These are phyloP conservation scores for Anguilla pacifica DNA, from an alignment of 2,797 vertebrate species.

Conservation along the genomic window DNA sequence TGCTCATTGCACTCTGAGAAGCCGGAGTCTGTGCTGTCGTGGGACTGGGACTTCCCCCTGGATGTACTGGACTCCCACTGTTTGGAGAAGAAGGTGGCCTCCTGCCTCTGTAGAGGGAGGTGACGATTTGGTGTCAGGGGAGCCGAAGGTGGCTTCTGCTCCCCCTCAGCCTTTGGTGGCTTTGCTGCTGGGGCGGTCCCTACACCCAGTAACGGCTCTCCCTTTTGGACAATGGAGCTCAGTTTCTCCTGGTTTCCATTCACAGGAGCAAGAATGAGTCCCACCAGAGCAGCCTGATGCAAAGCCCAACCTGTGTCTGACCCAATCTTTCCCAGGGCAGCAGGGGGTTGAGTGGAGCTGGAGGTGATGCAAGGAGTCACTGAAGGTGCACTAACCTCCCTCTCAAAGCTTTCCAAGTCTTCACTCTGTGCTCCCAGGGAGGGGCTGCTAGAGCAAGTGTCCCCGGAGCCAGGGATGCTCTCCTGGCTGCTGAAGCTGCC, in stretches of 20 bases:
- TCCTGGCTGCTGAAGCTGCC: conserved; percentile 63
- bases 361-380: conserved; percentile 34
- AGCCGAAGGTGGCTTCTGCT: conserved; percentile 55
- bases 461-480: conserved; percentile 65
- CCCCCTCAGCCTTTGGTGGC: conserved; percentile 49
- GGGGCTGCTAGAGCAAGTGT: conserved; percentile 56
- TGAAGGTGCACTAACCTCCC: conserved; percentile 34
- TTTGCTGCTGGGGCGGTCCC: conserved; percentile 27
- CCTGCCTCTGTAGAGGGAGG: conserved; percentile 79
- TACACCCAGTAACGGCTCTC: conserved; percentile 42
- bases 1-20: conserved; percentile 90
- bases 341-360: conserved; percentile 15
- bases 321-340: conserved; percentile 33
- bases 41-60: conserved; percentile 69
- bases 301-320: conserved; percentile 45
- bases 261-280: conserved; percentile 45
- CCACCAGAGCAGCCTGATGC: conserved; percentile 46
- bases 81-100: conserved; percentile 78
- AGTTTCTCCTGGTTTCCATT: conserved; percentile 46
- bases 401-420: conserved; percentile 52
- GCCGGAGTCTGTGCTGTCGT: conserved; percentile 93
- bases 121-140: conserved; percentile 59
- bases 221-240: conserved; percentile 24
- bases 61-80: conserved; percentile 72
- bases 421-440: conserved; percentile 58